Base-by-base conservation (phyloP, 2,797 vertebrate species). In the Phrynocephalus guinanensis region DNA sequence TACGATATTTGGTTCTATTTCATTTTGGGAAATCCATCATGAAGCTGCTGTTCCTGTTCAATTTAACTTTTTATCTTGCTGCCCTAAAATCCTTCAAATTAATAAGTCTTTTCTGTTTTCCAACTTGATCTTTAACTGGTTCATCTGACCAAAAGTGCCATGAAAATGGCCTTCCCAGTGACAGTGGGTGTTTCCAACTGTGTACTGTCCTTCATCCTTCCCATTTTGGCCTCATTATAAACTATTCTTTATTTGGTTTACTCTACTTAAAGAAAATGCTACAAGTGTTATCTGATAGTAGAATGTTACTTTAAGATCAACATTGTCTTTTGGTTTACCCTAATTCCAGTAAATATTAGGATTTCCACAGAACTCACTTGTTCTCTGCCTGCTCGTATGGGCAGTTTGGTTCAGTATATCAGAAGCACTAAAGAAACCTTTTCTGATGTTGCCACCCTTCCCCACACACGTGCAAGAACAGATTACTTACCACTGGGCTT, bases 401-500 rank as follows among this genome's bases (percentile, higher is more conserved):
- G 9, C 63, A 66, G 33, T 22, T 73, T 60, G 67, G 20, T 24
- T 30, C n/a, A 60, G 6, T 28, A 26, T 24, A 33, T 3, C 68
- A 79, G 63, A 79, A 63, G 20, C 30, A 24, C 28, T 86, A 48
- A 44, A 26, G 22, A 24, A 24, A 30, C 4, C 0, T 44, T 2
- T 0, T 79, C 0, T 4, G 48, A 48, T 70, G 68, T 9, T 33
- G 28, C 13, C 0, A 0, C n/a, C 82, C 63, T 13, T 70, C 6
- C 38, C 0, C 1, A 44, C 48, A 15, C n/a, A 11, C 1, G 2
- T 28, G 0, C 18, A 16, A 26, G 78, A 15, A 20, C 30, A 0
- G 0, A 13, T n/a, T 16, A 2, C 97, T 98, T 93, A 99, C 98
- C 98, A 0, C 94, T 98, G 83, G 98, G 98, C 88, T 99, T 98